Percentiles rank a stretch among this genome's conserved stretches.
phyloP scores from a whole-genome alignment of 64 coral and sea anemone genomes.

The Exaiptasia diaphana region DNA sequence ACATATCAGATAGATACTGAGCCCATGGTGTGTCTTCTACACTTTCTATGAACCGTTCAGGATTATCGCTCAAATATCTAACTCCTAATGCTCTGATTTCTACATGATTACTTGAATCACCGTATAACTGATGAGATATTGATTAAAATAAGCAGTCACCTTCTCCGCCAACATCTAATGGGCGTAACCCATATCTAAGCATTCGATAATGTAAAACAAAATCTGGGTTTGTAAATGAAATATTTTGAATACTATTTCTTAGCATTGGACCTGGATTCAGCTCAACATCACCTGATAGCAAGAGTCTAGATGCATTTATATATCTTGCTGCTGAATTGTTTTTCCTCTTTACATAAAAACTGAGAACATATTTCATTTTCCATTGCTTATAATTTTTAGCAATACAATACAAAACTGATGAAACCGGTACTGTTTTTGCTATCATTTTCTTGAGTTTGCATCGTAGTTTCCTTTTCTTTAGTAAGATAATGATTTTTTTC shows the following conservation, averaged over 20 bases:
- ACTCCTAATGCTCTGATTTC: slow-evolving; percentile 41
- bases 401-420: neutral
- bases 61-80: slow-evolving; percentile 51
- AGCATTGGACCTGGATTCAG: neutral
- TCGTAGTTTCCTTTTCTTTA: neutral
- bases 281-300: slow-evolving; percentile 6
- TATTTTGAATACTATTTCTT: neutral
- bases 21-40: slow-evolving; percentile 26
- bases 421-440: neutral
- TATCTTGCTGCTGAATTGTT: neutral
- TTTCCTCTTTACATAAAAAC: neutral
- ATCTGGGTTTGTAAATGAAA: neutral
- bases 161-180: slow-evolving; percentile 29
- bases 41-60: slow-evolving; percentile 61
- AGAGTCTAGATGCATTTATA: neutral
- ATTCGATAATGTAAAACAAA: slow-evolving; percentile 25
- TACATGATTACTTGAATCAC: slow-evolving; percentile 51
- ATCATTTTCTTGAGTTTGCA: neutral
- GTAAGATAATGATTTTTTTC: neutral
- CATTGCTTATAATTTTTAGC: neutral
- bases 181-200: slow-evolving; percentile 16
- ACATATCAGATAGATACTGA: slow-evolving; percentile 41
- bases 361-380: neutral
- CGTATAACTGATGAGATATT: slow-evolving; percentile 52
- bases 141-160: slow-evolving; percentile 60